These are phyloP conservation scores for Electrona antarctica DNA, from an alignment of 2,113 vertebrate genomes.

Conservation along the genomic window DNA sequence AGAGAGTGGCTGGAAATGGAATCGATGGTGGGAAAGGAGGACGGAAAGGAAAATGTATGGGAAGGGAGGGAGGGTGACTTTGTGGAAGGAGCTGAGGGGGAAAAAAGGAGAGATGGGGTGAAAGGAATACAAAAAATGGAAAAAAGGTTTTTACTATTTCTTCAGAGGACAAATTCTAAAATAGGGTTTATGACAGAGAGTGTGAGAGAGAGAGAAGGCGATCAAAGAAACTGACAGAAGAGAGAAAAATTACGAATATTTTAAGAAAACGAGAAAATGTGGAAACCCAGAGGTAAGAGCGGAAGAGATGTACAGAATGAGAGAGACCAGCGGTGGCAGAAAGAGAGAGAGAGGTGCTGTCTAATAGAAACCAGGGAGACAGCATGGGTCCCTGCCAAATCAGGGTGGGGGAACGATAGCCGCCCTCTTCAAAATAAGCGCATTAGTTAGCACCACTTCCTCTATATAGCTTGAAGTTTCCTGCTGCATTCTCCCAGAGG, in stretches of 20 bases:
- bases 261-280: not conserved
- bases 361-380: constrained; percentile 69
- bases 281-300: no score
- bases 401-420: constrained; percentile 17
- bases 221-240: not conserved
- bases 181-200: not conserved
- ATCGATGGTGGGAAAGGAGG: constrained; percentile 18
- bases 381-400: constrained; percentile 55
- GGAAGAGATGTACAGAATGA: constrained; percentile 7
- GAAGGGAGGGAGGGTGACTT: not conserved
- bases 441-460: constrained; percentile 63
- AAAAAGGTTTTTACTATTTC: not conserved
- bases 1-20: constrained; percentile 36
- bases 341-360: constrained; percentile 16
- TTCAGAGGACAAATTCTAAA: no score
- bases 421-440: constrained; percentile 63
- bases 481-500: constrained; percentile 41
- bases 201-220: no score
- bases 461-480: constrained; percentile 56
- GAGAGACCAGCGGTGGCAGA: constrained; percentile 2
- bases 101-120: constrained; percentile 15
- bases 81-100: constrained; percentile 25
- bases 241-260: not conserved
- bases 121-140: constrained; percentile 18
- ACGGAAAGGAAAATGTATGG: constrained; percentile 21